These are phyloP conservation scores for Prunella fulvescens DNA, from an alignment of 2,113 vertebrate species.

Conservation along the genomic window DNA sequence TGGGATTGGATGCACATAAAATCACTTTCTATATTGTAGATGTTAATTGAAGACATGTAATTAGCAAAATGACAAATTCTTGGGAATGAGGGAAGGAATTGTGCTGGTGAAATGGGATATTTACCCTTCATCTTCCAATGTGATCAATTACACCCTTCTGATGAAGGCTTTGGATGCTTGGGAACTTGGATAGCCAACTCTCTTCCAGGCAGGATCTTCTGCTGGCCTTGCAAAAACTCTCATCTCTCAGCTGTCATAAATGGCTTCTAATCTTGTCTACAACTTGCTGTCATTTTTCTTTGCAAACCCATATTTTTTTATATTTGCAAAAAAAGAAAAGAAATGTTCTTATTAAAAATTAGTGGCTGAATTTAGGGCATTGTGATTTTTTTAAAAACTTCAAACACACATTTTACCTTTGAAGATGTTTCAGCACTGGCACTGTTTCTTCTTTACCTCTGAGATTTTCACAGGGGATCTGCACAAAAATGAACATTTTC, in stretches of 20 bases:
- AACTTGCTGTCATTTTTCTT: neutral
- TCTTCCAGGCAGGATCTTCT: neutral
- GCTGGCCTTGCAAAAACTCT: neutral
- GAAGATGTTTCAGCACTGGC: slow-evolving; percentile 21
- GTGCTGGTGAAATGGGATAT: neutral
- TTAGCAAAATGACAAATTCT: slow-evolving; percentile 34
- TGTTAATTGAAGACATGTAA: slow-evolving; percentile 3
- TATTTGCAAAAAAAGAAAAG: neutral
- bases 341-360: neutral
- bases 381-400: neutral
- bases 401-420: slow-evolving; percentile 21
- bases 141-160: neutral
- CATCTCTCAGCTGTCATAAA: neutral
- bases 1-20: neutral
- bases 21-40: slow-evolving; percentile 44
- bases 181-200: neutral
- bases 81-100: neutral
- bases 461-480: slow-evolving; percentile 11
- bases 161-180: neutral
- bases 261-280: neutral
- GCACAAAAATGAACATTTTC: slow-evolving; percentile 42
- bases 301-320: neutral
- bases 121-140: neutral
- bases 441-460: neutral
- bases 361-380: neutral